phyloP scores from a whole-genome alignment of 2,797 vertebrate species.

The Chiloscyllium punctatum region DNA sequence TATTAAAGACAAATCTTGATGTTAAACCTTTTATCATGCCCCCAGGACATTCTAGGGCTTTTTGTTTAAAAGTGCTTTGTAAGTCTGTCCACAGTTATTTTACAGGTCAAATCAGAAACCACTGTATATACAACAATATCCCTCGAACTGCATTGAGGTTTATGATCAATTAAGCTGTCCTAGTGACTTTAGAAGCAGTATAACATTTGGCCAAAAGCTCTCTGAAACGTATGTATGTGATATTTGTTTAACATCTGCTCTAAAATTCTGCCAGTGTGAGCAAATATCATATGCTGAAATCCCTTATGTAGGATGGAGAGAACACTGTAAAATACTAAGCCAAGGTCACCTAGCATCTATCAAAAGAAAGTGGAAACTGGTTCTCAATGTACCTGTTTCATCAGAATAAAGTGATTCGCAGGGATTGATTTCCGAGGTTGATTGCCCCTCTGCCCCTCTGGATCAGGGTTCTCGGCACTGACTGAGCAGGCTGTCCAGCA shows the following conservation, averaged over 20 bases:
- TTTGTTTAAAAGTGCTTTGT: neutral
- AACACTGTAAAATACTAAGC: neutral
- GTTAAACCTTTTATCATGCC: neutral
- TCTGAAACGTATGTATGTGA: neutral
- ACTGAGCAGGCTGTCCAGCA: too few species aligned
- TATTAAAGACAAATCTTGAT: neutral
- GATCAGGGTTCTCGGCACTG: neutral
- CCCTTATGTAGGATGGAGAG: neutral
- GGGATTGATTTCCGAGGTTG: neutral
- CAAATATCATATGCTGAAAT: neutral
- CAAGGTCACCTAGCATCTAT: neutral
- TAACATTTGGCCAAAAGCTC: neutral
- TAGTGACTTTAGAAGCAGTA: neutral
- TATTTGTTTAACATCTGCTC: neutral
- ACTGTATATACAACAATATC: neutral
- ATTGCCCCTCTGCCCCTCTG: neutral
- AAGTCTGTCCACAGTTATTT: neutral
- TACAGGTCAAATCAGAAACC: neutral
- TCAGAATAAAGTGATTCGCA: neutral
- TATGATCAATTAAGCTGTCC: neutral
- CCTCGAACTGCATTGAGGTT: neutral
- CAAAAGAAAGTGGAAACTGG: neutral
- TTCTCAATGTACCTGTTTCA: neutral
- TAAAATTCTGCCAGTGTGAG: neutral
- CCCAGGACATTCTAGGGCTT: neutral